Evolutionary conservation across 1,140 invertebrate genomes (phyloP).

Genomic region (Luehdorfia chinensis): DNA sequence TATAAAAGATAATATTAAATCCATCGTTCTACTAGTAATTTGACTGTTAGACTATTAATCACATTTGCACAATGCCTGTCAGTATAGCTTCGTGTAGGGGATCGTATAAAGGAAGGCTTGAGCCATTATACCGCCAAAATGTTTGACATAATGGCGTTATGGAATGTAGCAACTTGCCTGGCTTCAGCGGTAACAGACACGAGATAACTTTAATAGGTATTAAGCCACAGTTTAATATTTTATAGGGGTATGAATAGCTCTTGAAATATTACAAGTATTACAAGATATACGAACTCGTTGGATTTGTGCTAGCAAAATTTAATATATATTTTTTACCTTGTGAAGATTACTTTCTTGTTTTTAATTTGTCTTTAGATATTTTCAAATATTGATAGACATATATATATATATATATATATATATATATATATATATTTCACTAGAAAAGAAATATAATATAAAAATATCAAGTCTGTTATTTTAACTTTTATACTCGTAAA

Average conservation of each 20-base stretch:
- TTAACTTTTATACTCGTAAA: too few relatives aligned
- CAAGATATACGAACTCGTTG: background rate
- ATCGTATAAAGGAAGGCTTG: constrained; percentile 47
- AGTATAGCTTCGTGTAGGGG: constrained; percentile 35
- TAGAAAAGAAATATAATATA: too few relatives aligned
- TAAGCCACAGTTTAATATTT: constrained; percentile 11
- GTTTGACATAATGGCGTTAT: constrained; percentile 32
- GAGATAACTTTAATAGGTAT: constrained; percentile 14
- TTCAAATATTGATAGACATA: too few relatives aligned
- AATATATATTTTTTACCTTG: background rate
- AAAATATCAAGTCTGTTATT: too few relatives aligned
- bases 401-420: too few relatives aligned
- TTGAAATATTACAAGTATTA: constrained; percentile 4
- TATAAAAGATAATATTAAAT: too few relatives aligned
- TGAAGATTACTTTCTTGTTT: background rate
- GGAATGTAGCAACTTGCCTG: constrained; percentile 10
- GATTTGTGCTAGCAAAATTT: background rate
- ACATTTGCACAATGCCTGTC: constrained; percentile 60
- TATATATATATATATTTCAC: too few relatives aligned
- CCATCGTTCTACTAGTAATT: constrained; percentile 33
- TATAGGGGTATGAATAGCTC: constrained; percentile 5
- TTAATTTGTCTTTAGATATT: too few relatives aligned
- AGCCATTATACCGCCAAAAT: constrained; percentile 43
- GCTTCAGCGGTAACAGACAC: background rate
- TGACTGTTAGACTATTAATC: constrained; percentile 59